A percentile compares a stretch with the other conserved stretches of the same genome.
Evolutionary conservation across 2,113 vertebrate genomes (phyloP).

Genomic region (Agapornis roseicollis): DNA sequence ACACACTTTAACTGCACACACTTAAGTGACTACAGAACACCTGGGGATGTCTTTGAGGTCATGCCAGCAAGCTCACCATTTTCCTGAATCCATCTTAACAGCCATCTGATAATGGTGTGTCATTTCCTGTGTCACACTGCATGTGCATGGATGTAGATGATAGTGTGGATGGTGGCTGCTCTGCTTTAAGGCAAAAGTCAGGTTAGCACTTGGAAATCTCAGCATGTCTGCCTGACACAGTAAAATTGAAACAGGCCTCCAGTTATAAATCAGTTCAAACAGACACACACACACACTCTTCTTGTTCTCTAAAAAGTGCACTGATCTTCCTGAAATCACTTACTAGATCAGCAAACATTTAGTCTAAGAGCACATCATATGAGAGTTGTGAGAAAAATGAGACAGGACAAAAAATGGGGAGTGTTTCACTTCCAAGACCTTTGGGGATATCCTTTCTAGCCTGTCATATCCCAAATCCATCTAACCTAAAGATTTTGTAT

Average conservation of each 20-base stretch:
- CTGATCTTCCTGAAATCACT: background rate
- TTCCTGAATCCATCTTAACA: background rate
- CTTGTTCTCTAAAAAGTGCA: background rate
- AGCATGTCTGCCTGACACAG: background rate
- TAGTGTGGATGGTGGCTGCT: background rate
- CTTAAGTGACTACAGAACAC: background rate
- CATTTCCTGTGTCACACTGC: background rate
- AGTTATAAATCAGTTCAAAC: background rate
- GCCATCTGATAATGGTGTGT: background rate
- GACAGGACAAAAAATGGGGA: background rate
- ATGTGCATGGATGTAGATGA: background rate
- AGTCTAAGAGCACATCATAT: background rate
- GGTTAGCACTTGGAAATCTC: constrained; percentile 6
- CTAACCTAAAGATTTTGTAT: background rate
- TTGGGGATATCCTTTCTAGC: background rate
- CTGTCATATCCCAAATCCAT: background rate
- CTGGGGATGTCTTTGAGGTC: background rate
- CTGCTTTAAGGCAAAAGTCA: background rate
- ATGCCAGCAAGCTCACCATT: background rate
- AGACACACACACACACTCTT: background rate
- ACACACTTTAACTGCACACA: background rate
- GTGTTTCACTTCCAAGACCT: background rate
- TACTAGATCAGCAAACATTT: background rate
- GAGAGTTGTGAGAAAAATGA: background rate
- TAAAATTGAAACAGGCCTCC: background rate